Percentiles rank a stretch among this genome's conserved stretches.
phyloP scores from a whole-genome alignment of 2,888 invertebrate species.

The Orchesella flavescens region DNA sequence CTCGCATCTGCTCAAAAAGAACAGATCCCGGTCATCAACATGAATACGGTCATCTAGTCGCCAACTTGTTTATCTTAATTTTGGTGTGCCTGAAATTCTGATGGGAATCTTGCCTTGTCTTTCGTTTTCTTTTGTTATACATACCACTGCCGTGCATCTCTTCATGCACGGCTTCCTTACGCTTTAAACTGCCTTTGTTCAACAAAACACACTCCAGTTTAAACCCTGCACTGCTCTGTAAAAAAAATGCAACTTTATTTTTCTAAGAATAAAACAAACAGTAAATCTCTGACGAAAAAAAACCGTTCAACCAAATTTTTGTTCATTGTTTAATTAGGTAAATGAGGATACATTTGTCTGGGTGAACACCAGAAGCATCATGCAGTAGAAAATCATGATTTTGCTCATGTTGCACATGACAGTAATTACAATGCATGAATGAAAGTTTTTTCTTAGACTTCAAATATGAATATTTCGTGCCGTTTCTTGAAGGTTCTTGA shows the following conservation, averaged over 20 bases:
- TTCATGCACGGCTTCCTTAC: constrained; percentile 20
- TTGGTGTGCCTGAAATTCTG: not conserved
- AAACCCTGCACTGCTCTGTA: constrained; percentile 24
- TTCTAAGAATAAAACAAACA: constrained; percentile 13
- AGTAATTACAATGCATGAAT: too few relatives aligned
- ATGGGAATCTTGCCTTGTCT: constrained; percentile 5
- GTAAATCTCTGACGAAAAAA: not conserved
- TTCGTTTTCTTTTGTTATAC: constrained; percentile 28
- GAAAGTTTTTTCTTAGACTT: too few relatives aligned
- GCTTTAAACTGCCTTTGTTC: constrained; percentile 35
- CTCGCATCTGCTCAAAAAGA: not conserved
- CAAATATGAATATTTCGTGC: too few relatives aligned
- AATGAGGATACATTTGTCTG: too few relatives aligned
- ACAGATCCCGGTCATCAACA: not conserved
- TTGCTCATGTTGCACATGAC: too few relatives aligned
- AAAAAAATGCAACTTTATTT: constrained; percentile 46
- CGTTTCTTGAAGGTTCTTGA: too few relatives aligned
- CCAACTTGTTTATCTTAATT: constrained; percentile 13
- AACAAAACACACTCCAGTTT: not conserved
- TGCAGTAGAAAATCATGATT: too few relatives aligned
- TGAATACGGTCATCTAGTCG: constrained; percentile 59
- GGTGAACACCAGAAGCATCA: too few relatives aligned
- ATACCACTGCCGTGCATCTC: not conserved
- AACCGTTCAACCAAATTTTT: too few relatives aligned
- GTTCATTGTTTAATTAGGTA: too few relatives aligned